Base-by-base conservation (phyloP, 2,797 vertebrate species). In the Scleropages formosus region DNA sequence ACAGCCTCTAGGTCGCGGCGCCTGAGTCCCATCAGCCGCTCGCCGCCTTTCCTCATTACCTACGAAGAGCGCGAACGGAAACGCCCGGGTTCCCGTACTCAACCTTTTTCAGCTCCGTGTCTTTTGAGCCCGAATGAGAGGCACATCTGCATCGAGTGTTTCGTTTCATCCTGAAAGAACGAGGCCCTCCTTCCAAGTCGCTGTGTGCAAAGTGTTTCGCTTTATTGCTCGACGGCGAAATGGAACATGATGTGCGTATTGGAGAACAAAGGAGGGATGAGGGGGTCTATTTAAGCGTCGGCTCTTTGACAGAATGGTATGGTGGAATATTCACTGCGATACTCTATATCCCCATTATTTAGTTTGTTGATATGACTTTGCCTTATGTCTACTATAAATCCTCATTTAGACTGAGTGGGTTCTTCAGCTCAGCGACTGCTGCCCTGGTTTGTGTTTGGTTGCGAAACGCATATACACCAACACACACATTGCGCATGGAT, bases 141-240 rank as follows among this genome's bases (percentile, higher is more conserved):
- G 67, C 22, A 8, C 49, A n/a, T 62, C 46, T 31, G 4, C 44
- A 18, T 11, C 15, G 18, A 13, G 12, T 24, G 13, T 51, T 66
- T 22, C 74, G 24, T 51, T 66, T 22, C 74, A 24, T n/a, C 61
- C 22, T 74, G 22, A 65, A 56, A 64, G 24, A 15, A 12, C 22
- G 44, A 46, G 39, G 31, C 27, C 22, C 68, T 68, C 72, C 77
- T 79, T 62, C 46, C 0, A 77, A 69, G 77, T 75, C 80, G 78
- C 79, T 6, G 31, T 39, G 6, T 39, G 31, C 31, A 39, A 81
- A 86, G 80, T 84, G 79, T 83, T 87, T 53, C 85, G 84, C 70
- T 88, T 87, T 79, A 66, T 78, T 83, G 84, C 85, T 88, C 90
- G 89, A 91, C 91, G 89, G 89, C 80, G 79, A 67, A 86, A 60